phyloP scores from a whole-genome alignment of 2,888 invertebrate species.

The Dilophus febrilis region DNA sequence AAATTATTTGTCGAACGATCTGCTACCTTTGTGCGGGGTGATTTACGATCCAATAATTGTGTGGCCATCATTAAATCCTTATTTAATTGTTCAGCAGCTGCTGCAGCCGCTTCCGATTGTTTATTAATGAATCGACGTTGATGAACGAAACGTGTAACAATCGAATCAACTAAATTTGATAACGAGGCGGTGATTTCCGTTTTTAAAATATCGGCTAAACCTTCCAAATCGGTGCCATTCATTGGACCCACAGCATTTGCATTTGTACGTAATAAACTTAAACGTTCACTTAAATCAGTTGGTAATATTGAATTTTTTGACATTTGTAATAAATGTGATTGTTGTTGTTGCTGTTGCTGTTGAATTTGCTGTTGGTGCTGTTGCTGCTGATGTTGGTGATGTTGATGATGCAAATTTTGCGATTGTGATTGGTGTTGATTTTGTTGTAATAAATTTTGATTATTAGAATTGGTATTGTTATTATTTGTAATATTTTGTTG shows the following conservation, averaged over 20 bases:
- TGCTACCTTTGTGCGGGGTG: slow-evolving; percentile 42
- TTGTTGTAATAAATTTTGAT: too few relatives aligned
- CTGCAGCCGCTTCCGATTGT: slow-evolving; percentile 60
- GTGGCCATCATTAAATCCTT: slow-evolving; percentile 70
- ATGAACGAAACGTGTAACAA: slow-evolving; percentile 69
- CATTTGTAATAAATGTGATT: slow-evolving; percentile 24
- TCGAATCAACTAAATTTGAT: slow-evolving; percentile 71
- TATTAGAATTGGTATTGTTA: slow-evolving; percentile 21
- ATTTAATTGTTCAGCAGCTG: slow-evolving; percentile 68
- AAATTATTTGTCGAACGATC: slow-evolving; percentile 17
- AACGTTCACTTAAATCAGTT: slow-evolving; percentile 58
- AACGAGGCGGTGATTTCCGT: slow-evolving; percentile 74
- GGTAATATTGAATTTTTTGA: slow-evolving; percentile 32
- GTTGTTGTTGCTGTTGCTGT: slow-evolving; percentile 21
- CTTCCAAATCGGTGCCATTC: slow-evolving; percentile 67
- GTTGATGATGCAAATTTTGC: slow-evolving; percentile 14
- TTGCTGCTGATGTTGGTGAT: slow-evolving; percentile 23
- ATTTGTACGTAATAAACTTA: slow-evolving; percentile 57
- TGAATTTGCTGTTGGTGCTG: slow-evolving; percentile 17
- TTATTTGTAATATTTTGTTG: slow-evolving; percentile 28
- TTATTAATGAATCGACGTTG: slow-evolving; percentile 60
- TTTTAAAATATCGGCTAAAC: slow-evolving; percentile 80
- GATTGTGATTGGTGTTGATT: slow-evolving; percentile 17
- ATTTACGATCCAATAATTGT: slow-evolving; percentile 66
- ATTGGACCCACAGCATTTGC: slow-evolving; percentile 47